Evolutionary conservation across 1,140 invertebrate species (phyloP), one percentile per base, ranked within the genome.

Genomic region (Scylla paramamosain): DNA sequence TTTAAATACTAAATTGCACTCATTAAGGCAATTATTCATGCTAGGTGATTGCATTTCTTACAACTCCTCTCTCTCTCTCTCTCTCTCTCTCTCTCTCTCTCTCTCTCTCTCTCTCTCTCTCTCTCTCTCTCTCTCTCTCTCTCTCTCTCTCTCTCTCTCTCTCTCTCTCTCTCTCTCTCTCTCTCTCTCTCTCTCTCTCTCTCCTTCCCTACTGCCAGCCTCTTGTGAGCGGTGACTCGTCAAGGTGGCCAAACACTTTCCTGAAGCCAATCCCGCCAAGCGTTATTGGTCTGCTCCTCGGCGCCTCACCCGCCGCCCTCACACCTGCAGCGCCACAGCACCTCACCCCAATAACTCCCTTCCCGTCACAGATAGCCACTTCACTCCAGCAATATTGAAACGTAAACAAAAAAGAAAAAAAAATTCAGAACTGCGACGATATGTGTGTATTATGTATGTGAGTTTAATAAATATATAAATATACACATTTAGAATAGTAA

Each of bases 1-100:
- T n/a, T 77, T 77, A 77, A 77, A 77, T 77, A 77, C 25, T n/a
- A n/a, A 77, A 77, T 77, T n/a, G 20, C 67, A n/a, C 67, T 77
- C 67, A n/a, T n/a, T n/a, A 77, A 77, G 20, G 20, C 25, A 25
- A 77, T n/a, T 77, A n/a, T 77, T 77, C 20, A 25, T 77, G 67
- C 20, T 77, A n/a, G 0, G n/a, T 77, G 20, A n/a, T 77, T 59
- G 20, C 12, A 16, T 59, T 59, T 59, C 67, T 77, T 77, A n/a
- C 16, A n/a, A 16, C 6, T 2, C n/a, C 67, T 8, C 20, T n/a
- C 8, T n/a, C 20, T 77, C 67, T 77, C 20, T 77, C 67, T 77
- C 20, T 77, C 67, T n/a, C 20, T 77, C 67, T 77, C 67, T 77
- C 67, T 77, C n/a, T 77, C 67, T 77, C 20, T 77, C 20, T 77